Evolutionary conservation across 2,797 vertebrate genomes (phyloP).

Genomic region (Orestias chungarensis): DNA sequence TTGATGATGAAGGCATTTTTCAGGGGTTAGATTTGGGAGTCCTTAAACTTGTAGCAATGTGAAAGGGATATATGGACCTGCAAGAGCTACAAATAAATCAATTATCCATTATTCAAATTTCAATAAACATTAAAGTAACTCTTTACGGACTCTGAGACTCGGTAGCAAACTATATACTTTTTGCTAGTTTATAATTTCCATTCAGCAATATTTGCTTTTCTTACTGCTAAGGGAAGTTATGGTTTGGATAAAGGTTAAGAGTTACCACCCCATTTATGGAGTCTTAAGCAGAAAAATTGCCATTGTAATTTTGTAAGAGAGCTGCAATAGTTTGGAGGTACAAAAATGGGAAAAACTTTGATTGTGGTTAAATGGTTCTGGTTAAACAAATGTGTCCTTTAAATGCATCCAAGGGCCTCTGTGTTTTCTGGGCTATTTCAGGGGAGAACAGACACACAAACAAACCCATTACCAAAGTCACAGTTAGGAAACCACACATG

Average conservation of each 20-base stretch:
- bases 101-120: neutral
- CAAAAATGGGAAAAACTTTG: neutral
- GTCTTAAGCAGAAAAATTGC: neutral
- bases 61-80: neutral
- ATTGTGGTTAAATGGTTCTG: neutral
- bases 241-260: neutral
- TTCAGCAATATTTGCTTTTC: neutral
- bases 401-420: conserved; percentile 21
- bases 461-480: conserved; percentile 25
- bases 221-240: neutral
- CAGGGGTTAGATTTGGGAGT: neutral
- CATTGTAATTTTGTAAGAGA: neutral
- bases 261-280: neutral
- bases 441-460: conserved; percentile 29
- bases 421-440: conserved; percentile 56
- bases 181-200: neutral
- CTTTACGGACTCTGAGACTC: neutral
- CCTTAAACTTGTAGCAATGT: neutral
- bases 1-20: neutral
- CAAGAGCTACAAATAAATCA: neutral
- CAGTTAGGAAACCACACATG: conserved; percentile 29
- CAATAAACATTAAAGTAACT: neutral
- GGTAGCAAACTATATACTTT: neutral
- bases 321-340: neutral
- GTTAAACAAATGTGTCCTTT: conserved; percentile 19